Evolutionary conservation across 2,113 vertebrate species (phyloP), one percentile per base, ranked within the genome.

Genomic region (Rhagologus leucostigma): DNA sequence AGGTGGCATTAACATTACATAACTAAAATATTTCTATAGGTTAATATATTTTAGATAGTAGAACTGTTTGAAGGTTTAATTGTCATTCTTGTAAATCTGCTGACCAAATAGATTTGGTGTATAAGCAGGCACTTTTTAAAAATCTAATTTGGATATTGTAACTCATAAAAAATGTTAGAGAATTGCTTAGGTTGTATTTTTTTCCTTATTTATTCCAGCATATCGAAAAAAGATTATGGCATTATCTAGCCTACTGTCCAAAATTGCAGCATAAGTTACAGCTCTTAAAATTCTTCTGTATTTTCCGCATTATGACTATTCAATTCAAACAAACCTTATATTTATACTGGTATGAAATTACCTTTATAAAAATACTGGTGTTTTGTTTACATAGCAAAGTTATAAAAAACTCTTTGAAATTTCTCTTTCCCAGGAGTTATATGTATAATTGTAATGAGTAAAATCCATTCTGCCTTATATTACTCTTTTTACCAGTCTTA

Each of bases 111-210:
- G 18, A 88, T 50, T 70, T 67, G 90, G 18, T 55, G 9, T 27
- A 57, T 46, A 76, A 56, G 8, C 1, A 39, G 18, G 9, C 7
- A 53, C 2, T 14, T 53, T 62, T 84, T 89, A 82, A 17, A 29
- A 33, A 8, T 30, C 22, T 47, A 59, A 62, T 26, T 33, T 16
- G 7, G 13, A 76, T 60, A 59, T 12, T 26, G 1, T 19, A 52
- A 44, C 44, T 81, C 9, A 52, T 49, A n/a, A 20, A 70, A 39
- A 12, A 6, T 11, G 6, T 67, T 41, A 57, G 44, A 63, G 11
- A 13, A 63, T 5, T 4, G 0, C 17, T 55, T 67, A 15, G 3
- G 5, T 10, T 47, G 2, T 2, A 59, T 19, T 55, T 12, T 7
- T 60, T 18, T n/a, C 33, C 7, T 49, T 68, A 64, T n/a, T 87